These are phyloP conservation scores for Mesoligia furuncula DNA, from an alignment of 2,888 invertebrate genomes.

Conservation along the genomic window DNA sequence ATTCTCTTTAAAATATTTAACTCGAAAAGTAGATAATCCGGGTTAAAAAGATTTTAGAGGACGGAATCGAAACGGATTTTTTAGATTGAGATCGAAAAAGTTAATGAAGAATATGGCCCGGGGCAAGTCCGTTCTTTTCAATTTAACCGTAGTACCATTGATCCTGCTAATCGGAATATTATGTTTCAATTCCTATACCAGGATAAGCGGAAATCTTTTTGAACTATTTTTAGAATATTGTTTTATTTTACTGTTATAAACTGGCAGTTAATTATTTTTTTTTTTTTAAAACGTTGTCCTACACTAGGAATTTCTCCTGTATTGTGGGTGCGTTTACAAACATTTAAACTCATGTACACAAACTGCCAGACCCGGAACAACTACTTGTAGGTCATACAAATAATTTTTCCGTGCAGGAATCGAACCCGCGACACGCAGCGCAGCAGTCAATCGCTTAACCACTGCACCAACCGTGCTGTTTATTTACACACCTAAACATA, in stretches of 20 bases:
- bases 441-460: no score
- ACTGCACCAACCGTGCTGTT: no score
- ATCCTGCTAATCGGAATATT: slow-evolving; percentile 85
- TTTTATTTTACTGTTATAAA: slow-evolving; percentile 6
- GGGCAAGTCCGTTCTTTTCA: slow-evolving; percentile 79
- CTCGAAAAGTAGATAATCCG: slow-evolving; percentile 19
- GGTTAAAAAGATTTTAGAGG: slow-evolving; percentile 21
- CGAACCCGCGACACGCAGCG: no score
- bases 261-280: background rate
- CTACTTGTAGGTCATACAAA: no score
- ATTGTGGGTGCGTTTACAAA: no score
- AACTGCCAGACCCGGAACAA: no score
- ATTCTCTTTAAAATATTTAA: slow-evolving; percentile 25
- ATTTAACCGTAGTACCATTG: slow-evolving; percentile 78
- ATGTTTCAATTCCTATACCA: slow-evolving; percentile 80
- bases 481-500: background rate
- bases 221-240: slow-evolving; percentile 6
- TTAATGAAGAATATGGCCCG: slow-evolving; percentile 83
- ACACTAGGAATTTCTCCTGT: no score
- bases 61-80: slow-evolving; percentile 73
- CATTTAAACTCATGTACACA: no score
- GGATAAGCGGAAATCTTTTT: slow-evolving; percentile 66
- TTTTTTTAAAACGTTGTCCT: no score
- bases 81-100: slow-evolving; percentile 79
- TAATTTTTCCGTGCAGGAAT: no score